Conservation (phyloP, 2,888 invertebrate species). For the Eupithecia tripunctaria region DNA sequence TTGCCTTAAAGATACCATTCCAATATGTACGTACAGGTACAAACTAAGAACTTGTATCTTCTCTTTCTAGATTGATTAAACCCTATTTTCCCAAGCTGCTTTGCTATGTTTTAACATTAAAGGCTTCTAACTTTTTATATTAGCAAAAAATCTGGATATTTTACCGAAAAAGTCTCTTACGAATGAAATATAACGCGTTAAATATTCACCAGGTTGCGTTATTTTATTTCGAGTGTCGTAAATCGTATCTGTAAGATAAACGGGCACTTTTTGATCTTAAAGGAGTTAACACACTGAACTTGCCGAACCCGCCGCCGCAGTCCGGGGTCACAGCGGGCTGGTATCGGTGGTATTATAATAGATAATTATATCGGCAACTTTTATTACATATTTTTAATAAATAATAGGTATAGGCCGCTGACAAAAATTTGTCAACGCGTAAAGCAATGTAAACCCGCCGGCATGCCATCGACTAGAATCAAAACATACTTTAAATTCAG, state of each 20-base stretch:
- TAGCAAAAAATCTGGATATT: constrained; percentile 24
- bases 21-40: too few relatives aligned
- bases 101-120: not conserved
- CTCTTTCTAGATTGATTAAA: not conserved
- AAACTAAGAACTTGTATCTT: too few relatives aligned
- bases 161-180: constrained; percentile 39
- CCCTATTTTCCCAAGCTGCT: not conserved
- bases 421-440: not conserved
- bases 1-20: too few relatives aligned
- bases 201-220: constrained; percentile 45
- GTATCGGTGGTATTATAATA: not conserved
- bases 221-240: constrained; percentile 50
- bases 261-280: constrained; percentile 41
- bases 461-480: not conserved
- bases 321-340: not conserved
- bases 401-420: not conserved
- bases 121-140: not conserved
- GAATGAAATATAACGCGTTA: constrained; percentile 43
- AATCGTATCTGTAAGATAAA: constrained; percentile 51
- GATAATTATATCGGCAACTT: not conserved
- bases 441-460: too few relatives aligned
- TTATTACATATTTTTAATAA: too few relatives aligned
- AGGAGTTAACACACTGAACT: constrained; percentile 43
- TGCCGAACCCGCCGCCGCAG: constrained; percentile 20
- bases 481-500: not conserved